phyloP scores from a whole-genome alignment of 53 echinoderm and acorn worm genomes.

The Temnopleurus reevesii region DNA sequence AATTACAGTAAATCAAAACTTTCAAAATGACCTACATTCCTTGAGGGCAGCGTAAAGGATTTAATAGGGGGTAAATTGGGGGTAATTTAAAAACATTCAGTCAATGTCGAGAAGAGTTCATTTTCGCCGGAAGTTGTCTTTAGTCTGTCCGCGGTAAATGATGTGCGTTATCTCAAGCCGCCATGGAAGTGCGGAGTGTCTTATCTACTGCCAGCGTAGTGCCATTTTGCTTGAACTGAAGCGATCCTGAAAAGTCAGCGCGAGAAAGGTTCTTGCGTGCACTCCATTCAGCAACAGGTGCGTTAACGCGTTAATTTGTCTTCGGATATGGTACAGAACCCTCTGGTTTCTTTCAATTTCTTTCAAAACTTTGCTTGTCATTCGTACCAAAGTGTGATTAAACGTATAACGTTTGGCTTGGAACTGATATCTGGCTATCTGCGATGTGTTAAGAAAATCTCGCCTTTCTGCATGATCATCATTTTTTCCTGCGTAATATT shows the following conservation, averaged over 20 bases:
- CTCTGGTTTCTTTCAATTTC: constrained; percentile 9
- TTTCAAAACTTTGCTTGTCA: constrained; percentile 5
- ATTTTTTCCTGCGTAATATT: background rate
- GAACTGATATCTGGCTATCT: background rate
- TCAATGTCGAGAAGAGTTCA: constrained; percentile 21
- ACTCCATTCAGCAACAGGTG: constrained; percentile 2
- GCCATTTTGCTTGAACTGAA: background rate
- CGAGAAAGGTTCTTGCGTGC: background rate
- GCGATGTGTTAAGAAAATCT: background rate
- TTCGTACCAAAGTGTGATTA: background rate
- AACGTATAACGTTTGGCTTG: background rate
- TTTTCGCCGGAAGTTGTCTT: background rate
- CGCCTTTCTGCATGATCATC: background rate
- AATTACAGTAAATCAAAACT: constrained; percentile 25
- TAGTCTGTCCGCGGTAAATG: constrained; percentile 32
- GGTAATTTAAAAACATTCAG: constrained; percentile 45
- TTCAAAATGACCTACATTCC: constrained; percentile 40
- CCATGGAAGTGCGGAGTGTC: background rate
- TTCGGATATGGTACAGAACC: constrained; percentile 15
- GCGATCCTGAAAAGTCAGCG: background rate
- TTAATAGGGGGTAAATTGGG: constrained; percentile 12
- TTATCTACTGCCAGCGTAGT: constrained; percentile 3
- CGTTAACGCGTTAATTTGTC: constrained; percentile 6
- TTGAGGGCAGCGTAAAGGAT: background rate
- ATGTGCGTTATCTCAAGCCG: constrained; percentile 17